Evolutionary conservation across 2,113 vertebrate species (phyloP).

Genomic region (Vanacampus margaritifer): DNA sequence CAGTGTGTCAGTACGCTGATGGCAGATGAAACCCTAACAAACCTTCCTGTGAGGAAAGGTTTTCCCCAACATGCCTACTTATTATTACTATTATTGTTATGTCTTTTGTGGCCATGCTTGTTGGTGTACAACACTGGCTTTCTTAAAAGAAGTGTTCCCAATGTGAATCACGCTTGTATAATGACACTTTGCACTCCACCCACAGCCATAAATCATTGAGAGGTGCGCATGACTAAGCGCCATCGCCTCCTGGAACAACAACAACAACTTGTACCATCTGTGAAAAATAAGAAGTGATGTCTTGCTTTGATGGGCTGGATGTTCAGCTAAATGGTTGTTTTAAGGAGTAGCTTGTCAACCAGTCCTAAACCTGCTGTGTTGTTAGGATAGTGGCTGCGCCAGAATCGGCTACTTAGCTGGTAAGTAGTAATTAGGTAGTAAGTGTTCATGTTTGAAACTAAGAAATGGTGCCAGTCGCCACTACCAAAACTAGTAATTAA

Average conservation of each 20-base stretch:
- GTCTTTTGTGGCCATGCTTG: not conserved
- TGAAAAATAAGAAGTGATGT: not conserved
- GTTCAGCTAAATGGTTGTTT: not conserved
- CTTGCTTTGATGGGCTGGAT: not conserved
- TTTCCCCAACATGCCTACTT: constrained; percentile 24
- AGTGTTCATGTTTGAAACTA: not conserved
- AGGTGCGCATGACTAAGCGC: constrained; percentile 3
- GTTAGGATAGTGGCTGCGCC: not conserved
- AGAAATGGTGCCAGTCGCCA: too few relatives aligned
- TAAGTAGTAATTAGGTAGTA: not conserved
- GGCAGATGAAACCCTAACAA: constrained; percentile 31
- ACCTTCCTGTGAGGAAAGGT: constrained; percentile 38
- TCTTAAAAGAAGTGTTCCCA: not conserved
- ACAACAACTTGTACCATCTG: constrained; percentile 11
- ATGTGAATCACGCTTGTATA: constrained; percentile 3
- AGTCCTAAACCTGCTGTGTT: not conserved
- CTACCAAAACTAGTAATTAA: too few relatives aligned
- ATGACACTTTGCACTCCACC: not conserved
- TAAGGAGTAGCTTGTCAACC: not conserved
- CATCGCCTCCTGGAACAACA: constrained; percentile 1
- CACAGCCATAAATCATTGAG: constrained; percentile 4
- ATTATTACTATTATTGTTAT: not conserved
- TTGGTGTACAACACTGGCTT: not conserved
- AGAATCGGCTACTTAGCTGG: not conserved
- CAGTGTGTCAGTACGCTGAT: not conserved